Evolutionary conservation across 2,113 vertebrate species (phyloP).

Genomic region (Dryoscopus gambensis): DNA sequence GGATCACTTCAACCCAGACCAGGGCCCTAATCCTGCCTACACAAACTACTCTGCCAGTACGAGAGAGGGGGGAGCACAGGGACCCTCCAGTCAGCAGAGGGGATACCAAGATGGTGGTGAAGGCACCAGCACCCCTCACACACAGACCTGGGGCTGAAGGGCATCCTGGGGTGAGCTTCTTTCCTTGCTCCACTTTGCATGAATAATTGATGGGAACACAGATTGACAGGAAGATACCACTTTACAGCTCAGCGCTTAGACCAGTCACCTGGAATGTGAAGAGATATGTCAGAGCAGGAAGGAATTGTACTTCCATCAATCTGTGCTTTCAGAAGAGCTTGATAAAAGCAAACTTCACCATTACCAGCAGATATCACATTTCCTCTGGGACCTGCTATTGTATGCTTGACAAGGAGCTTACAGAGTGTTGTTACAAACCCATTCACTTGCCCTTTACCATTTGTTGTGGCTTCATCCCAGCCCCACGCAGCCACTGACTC

Average conservation of each 20-base stretch:
- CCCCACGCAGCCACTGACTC: fast-evolving
- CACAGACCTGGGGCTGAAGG: background rate
- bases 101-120: no score
- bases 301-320: background rate
- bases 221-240: background rate
- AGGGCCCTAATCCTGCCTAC: background rate
- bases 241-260: background rate
- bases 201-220: background rate
- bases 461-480: background rate
- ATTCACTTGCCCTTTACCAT: background rate
- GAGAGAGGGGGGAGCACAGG: background rate
- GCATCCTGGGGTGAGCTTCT: background rate
- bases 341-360: background rate
- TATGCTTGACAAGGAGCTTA: background rate
- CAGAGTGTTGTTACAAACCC: background rate
- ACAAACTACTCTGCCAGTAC: background rate
- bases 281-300: background rate
- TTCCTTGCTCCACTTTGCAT: background rate
- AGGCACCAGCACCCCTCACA: background rate
- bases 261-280: background rate
- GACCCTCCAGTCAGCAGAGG: fast-evolving
- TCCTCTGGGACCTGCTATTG: background rate
- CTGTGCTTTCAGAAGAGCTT: background rate
- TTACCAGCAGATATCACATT: background rate
- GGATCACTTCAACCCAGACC: background rate